Evolutionary conservation across 2,113 vertebrate genomes (phyloP).

Genomic region (Suncus etruscus): DNA sequence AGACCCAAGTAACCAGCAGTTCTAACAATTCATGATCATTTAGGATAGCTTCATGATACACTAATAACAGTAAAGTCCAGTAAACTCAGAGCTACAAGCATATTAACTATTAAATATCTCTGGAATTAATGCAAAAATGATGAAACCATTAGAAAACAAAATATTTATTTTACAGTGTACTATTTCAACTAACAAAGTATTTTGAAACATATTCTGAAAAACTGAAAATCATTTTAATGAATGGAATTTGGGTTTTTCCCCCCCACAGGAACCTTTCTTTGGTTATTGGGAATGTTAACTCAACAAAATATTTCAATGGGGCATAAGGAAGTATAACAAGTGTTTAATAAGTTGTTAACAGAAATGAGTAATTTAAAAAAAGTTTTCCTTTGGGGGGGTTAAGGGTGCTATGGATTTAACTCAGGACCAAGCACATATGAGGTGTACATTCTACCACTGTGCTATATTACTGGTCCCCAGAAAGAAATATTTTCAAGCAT

Average conservation of each 20-base stretch:
- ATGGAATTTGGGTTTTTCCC: no score
- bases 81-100: conserved; percentile 14
- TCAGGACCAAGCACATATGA: no score
- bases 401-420: no score
- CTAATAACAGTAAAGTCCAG: neutral
- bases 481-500: conserved; percentile 33
- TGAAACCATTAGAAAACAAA: conserved; percentile 30
- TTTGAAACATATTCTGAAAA: conserved; percentile 27
- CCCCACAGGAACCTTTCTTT: conserved; percentile 32
- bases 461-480: no score
- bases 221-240: neutral
- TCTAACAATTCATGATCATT: conserved; percentile 27
- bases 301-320: conserved; percentile 5
- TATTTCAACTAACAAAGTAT: conserved; percentile 41
- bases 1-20: conserved; percentile 10
- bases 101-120: conserved; percentile 1
- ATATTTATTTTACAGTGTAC: conserved; percentile 12
- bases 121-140: neutral
- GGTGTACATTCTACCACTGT: no score
- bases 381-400: no score
- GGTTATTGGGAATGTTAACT: neutral
- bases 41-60: neutral
- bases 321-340: no score
- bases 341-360: conserved; percentile 18
- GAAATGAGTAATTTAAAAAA: conserved; percentile 33